Evolutionary conservation across 2,113 vertebrate genomes (phyloP).

Genomic region (Mustela nigripes): DNA sequence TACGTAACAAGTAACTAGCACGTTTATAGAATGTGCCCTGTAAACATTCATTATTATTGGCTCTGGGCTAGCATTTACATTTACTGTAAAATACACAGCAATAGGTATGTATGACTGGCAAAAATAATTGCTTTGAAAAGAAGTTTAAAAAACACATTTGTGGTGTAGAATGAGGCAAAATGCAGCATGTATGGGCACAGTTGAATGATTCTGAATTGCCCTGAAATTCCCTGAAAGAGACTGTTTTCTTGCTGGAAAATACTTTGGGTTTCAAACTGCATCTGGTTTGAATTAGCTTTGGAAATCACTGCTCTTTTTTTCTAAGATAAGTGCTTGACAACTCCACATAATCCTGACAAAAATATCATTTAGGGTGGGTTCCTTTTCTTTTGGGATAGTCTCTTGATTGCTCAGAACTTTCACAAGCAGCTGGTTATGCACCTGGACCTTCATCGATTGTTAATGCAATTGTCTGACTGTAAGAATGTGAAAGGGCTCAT

Average conservation of each 20-base stretch:
- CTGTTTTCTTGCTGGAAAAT: conserved; percentile 8
- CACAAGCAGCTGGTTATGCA: neutral
- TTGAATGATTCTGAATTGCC: neutral
- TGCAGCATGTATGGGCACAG: neutral
- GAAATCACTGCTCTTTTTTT: neutral
- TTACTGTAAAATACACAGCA: conserved; percentile 5
- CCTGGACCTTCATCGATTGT: neutral
- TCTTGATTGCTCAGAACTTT: conserved; percentile 14
- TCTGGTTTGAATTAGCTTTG: conserved; percentile 29
- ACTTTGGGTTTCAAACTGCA: conserved; percentile 11
- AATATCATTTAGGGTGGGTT: neutral
- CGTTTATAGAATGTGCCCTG: neutral
- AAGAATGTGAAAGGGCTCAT: neutral
- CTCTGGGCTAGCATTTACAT: neutral
- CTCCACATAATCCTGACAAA: neutral
- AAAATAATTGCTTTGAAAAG: conserved; percentile 18
- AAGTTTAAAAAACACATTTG: neutral
- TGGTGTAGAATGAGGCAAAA: neutral
- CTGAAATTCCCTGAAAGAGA: neutral
- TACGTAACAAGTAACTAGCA: neutral
- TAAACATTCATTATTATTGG: neutral
- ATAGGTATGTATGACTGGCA: neutral
- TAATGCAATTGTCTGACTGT: neutral
- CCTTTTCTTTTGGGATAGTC: neutral
- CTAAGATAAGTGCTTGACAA: conserved; percentile 44